Evolutionary conservation across 2,888 invertebrate species (phyloP), one percentile per base, ranked within the genome.

Genomic region (Mantis religiosa): DNA sequence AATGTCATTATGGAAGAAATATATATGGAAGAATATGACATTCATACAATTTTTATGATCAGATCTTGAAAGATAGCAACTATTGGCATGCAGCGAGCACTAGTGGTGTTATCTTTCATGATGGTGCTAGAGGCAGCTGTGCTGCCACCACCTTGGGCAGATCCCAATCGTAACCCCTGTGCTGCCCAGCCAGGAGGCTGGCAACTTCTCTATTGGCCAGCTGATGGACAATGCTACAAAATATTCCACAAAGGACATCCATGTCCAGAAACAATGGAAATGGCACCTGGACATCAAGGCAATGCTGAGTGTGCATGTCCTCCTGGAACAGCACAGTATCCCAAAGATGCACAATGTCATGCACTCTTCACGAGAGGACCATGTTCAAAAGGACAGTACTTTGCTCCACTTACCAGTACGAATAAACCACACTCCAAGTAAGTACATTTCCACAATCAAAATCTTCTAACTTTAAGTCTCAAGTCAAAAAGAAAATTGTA

Each of bases 141-240:
- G 90, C 94, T 97, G 91, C 96, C 97, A 81, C 98, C 98, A 0
- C 97, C 97, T 15, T 98, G 98, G 98, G 97, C 97, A 87, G 96
- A 98, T 92, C 96, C 97, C 1, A 94, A 95, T 90, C 94, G 95
- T 91, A 98, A 98, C 93, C 98, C 98, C 0, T 98, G 98, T 91
- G 97, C 97, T 6, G 94, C 95, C 3, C 95, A 96, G 92, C 96
- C 97, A 0, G 95, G 96, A 90, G 97, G 97, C 85, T 98, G 98
- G 98, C 97, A 97, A 92, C 94, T 97, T 92, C 94, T 98, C 89
- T 97, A 96, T 93, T 98, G 97, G 97, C 96, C 97, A 14, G 94
- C 95, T 1, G 96, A 98, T 92, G 96, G 97, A 90, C 96, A 96
- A 93, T 98, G 98, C 93, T 97, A 98, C 93, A 97, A 97, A 92